Evolutionary conservation across 2,113 vertebrate species (phyloP).

Genomic region (Myanophis thanlyinensis): DNA sequence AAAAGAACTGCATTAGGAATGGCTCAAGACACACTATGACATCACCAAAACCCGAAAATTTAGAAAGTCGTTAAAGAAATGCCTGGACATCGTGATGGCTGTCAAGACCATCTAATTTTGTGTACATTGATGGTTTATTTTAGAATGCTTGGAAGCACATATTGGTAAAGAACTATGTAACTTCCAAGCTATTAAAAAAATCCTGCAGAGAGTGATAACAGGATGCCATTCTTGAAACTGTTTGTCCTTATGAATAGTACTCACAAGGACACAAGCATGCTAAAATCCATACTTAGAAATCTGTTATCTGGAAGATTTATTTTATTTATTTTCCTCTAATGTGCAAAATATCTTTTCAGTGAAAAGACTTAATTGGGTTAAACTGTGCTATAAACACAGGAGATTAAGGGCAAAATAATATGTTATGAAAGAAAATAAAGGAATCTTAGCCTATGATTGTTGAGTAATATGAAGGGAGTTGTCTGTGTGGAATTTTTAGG

Average conservation of each 20-base stretch:
- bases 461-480: neutral
- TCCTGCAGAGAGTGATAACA: neutral
- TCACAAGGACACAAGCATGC: neutral
- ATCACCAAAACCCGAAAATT: neutral
- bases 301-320: neutral
- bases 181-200: neutral
- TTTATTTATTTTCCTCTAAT: neutral
- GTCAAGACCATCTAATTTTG: neutral
- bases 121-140: neutral
- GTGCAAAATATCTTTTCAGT: neutral
- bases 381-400: neutral
- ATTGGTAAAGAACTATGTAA: neutral
- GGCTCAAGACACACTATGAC: neutral
- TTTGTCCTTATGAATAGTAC: neutral
- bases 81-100: neutral
- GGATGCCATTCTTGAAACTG: neutral
- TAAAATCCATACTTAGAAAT: neutral
- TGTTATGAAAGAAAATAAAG: neutral
- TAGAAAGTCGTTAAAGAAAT: neutral
- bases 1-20: neutral
- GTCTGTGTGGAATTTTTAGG: neutral
- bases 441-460: neutral
- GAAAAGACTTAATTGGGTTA: neutral
- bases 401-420: neutral
- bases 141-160: neutral